Evolutionary conservation across 2,113 vertebrate species (phyloP).

Genomic region (Ageneiosus marmoratus): DNA sequence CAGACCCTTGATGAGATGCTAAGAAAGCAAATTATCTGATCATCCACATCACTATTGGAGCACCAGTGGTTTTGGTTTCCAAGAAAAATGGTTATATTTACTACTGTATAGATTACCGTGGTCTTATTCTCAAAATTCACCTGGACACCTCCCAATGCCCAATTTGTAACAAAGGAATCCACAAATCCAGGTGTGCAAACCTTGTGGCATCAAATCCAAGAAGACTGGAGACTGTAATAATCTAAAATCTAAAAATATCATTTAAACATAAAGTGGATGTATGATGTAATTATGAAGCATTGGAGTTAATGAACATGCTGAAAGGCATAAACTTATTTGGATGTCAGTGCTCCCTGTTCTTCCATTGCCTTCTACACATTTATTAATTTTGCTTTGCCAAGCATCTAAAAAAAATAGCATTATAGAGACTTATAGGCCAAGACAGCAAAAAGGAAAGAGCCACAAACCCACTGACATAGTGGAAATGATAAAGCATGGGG

Average conservation of each 20-base stretch:
- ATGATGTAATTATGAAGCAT: not conserved
- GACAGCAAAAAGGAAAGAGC: not conserved
- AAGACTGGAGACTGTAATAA: too few relatives aligned
- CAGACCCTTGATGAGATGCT: too few relatives aligned
- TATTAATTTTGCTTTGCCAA: slow-evolving; percentile 1
- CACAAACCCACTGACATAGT: not conserved
- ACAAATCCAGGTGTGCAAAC: too few relatives aligned
- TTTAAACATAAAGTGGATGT: slow-evolving; percentile 3
- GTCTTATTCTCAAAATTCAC: too few relatives aligned
- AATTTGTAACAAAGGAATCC: not conserved
- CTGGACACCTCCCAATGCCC: too few relatives aligned
- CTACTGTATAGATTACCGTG: too few relatives aligned
- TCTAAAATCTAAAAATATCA: not conserved
- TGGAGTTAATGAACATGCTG: not conserved
- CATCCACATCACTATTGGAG: too few relatives aligned
- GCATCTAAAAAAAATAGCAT: not conserved
- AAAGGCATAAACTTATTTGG: not conserved
- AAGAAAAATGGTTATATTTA: too few relatives aligned
- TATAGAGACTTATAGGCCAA: not conserved
- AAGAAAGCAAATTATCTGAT: too few relatives aligned
- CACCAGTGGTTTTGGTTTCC: too few relatives aligned
- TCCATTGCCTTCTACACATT: not conserved
- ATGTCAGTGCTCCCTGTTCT: not conserved
- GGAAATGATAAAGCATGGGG: not conserved
- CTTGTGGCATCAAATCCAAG: too few relatives aligned